phyloP scores from a whole-genome alignment of 2,797 vertebrate genomes.

The Coranthus polyacanthus region DNA sequence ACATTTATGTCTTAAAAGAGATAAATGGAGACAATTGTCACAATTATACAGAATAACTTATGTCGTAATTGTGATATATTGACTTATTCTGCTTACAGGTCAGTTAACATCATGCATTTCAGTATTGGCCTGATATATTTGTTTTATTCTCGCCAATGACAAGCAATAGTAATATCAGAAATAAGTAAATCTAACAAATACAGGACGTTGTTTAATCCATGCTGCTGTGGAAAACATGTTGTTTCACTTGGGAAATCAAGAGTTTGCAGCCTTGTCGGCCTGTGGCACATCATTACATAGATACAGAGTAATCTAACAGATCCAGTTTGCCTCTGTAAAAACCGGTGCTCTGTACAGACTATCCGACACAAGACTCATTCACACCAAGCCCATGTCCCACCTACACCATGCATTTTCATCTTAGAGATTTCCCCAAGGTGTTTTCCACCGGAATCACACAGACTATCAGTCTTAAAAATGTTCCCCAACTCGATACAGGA shows the following conservation, averaged over 20 bases:
- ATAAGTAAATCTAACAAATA: conserved; percentile 25
- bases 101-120: background rate
- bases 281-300: conserved; percentile 65
- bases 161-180: conserved; percentile 17
- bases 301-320: conserved; percentile 55
- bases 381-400: conserved; percentile 38
- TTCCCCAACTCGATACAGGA: conserved; percentile 43
- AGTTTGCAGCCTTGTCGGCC: conserved; percentile 58
- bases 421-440: conserved; percentile 70
- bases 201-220: conserved; percentile 36
- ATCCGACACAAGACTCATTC: conserved; percentile 43
- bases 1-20: too few relatives aligned
- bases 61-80: background rate
- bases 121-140: background rate
- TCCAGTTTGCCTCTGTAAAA: conserved; percentile 46
- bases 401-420: conserved; percentile 59
- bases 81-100: background rate
- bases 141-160: background rate
- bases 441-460: conserved; percentile 51
- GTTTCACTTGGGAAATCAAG: conserved; percentile 72
- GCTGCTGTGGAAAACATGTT: conserved; percentile 36
- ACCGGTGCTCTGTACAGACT: conserved; percentile 38
- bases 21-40: too few relatives aligned
- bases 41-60: too few relatives aligned
- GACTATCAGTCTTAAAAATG: conserved; percentile 67